Conservation (phyloP, 2,888 invertebrate species). For the Augochlorella aurata region DNA sequence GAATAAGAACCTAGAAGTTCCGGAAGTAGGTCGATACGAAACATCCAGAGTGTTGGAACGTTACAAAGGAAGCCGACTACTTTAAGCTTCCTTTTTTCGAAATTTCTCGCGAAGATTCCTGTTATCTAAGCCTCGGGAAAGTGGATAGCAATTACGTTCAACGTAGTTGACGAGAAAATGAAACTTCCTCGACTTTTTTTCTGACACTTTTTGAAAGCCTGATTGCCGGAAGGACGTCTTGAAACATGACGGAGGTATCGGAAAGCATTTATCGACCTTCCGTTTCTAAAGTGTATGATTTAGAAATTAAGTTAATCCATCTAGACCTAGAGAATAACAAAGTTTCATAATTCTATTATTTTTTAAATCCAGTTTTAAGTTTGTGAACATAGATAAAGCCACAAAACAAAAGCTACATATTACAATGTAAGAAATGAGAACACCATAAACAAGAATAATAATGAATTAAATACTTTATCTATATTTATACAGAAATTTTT, state of each 20-base stretch:
- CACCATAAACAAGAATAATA: too few species aligned
- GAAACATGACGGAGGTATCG: background rate
- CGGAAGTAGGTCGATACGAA: conserved; percentile 11
- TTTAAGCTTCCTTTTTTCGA: background rate
- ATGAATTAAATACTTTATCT: too few species aligned
- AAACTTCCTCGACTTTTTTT: background rate
- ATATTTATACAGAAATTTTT: too few species aligned
- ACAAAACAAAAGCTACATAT: too few species aligned
- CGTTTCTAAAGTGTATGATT: background rate
- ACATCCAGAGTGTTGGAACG: background rate
- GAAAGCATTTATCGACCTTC: background rate
- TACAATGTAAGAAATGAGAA: too few species aligned
- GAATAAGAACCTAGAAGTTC: background rate
- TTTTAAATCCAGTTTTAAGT: too few species aligned
- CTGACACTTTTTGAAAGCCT: background rate
- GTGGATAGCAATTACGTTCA: conserved; percentile 6
- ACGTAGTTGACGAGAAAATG: conserved; percentile 7
- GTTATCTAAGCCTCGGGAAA: background rate
- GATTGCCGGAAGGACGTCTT: background rate
- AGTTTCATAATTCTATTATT: too few species aligned
- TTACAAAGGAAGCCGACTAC: conserved; percentile 6
- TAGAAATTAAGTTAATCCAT: background rate
- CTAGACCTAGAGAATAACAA: background rate
- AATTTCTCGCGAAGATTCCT: background rate
- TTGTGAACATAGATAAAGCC: too few species aligned